Base-by-base conservation (phyloP, 2,888 invertebrate species). In the Cheilosia vulpina region DNA sequence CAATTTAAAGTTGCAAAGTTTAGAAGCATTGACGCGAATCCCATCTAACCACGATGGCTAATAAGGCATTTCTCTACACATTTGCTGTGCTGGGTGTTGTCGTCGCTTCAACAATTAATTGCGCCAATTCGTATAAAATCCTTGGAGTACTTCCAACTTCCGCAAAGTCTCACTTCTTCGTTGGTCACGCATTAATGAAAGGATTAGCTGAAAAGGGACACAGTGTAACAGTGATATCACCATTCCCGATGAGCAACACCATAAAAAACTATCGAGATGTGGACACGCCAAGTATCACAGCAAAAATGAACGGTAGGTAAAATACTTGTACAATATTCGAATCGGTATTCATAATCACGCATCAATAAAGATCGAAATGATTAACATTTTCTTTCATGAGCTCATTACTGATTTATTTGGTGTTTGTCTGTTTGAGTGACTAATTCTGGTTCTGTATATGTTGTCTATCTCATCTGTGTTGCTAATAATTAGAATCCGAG, bases 171-270 rank as follows among this genome's bases (percentile, higher is more conserved):
- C 78, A 83, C 19, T 78, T 78, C 80, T 90, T 91, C 76, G 89
- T 91, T 15, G 91, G 91, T 0, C 89, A 90, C 9, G 84, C 91
- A 0, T 65, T 92, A 63, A 89, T 69, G 76, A 71, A 38, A 31
- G 55, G 43, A 2, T 13, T 85, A 1, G 80, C 85, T 0, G 60
- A 69, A 2, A 71, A 76, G 50, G 85, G 85, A 2, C 85, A 85
- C 27, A 71, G 81, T 4, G 85, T 85, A 4, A 85, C 85, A 6
- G 76, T 81, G 17, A 62, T 85, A 6, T 80, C 85, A 31, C 53
- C 85, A 1, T 85, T 43, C 17, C 80, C 80, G 15, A 43, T 31
- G 9, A 68, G 81, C n/a, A 65, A 66, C 3, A 34, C 79, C 0
- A 75, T 80, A 4, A 76, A 85, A 17, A 85, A 85, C 43, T 81